Evolutionary conservation across 2,797 vertebrate genomes (phyloP).

Genomic region (Triplophysa bombifrons): DNA sequence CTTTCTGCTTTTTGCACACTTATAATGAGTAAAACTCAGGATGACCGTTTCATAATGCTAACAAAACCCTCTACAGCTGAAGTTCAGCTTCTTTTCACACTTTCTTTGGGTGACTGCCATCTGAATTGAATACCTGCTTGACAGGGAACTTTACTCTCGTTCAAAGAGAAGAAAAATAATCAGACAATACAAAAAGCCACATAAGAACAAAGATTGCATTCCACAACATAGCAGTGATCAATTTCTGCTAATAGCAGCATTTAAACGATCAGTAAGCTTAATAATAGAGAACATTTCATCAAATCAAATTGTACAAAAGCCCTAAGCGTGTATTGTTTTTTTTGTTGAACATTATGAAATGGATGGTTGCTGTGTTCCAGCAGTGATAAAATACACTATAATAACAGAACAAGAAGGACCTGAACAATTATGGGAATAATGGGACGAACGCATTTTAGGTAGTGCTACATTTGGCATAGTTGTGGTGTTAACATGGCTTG

Average conservation of each 20-base stretch:
- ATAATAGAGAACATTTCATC: background rate
- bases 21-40: slow-evolving; percentile 27
- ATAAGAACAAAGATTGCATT: slow-evolving; percentile 4
- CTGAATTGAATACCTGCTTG: slow-evolving; percentile 20
- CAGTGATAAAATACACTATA: background rate
- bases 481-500: background rate
- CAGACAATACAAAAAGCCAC: slow-evolving; percentile 10
- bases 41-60: slow-evolving; percentile 10
- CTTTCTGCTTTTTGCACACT: slow-evolving; percentile 14
- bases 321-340: background rate
- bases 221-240: background rate
- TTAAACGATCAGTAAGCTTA: background rate
- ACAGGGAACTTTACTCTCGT: slow-evolving; percentile 6
- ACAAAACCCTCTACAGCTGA: background rate
- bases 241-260: background rate
- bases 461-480: background rate
- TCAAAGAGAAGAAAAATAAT: slow-evolving; percentile 10
- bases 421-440: background rate
- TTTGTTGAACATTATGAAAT: background rate
- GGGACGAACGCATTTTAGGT: background rate
- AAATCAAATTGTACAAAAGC: background rate
- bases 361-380: background rate
- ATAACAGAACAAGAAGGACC: background rate
- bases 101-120: slow-evolving; percentile 16
- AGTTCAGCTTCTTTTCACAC: slow-evolving; percentile 11